Conservation (phyloP, 2,797 vertebrate species). For the Cryptoprocta ferox region DNA sequence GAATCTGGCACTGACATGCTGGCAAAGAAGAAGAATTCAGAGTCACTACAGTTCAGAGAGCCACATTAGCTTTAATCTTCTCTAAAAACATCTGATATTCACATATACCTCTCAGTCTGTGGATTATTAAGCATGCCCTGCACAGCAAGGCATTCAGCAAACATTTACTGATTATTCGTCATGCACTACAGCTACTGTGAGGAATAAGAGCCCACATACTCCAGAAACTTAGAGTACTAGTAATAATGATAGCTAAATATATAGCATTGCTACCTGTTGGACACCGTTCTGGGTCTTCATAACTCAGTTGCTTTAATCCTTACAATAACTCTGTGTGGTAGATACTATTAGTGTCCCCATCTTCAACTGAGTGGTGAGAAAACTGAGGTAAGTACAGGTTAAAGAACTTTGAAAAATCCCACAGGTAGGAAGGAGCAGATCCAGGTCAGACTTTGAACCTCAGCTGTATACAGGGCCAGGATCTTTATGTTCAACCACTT, state of each 20-base stretch:
- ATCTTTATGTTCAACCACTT: background rate
- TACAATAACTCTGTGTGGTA: background rate
- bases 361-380: background rate
- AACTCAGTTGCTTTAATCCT: background rate
- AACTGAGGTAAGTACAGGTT: background rate
- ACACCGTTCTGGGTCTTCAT: background rate
- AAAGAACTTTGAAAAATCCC: constrained; percentile 1
- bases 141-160: background rate
- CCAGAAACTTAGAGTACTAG: background rate
- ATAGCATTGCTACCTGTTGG: background rate
- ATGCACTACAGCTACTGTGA: background rate
- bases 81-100: background rate
- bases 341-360: background rate
- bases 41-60: background rate
- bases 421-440: background rate
- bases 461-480: background rate
- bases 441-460: background rate
- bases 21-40: constrained; percentile 3
- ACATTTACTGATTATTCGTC: background rate
- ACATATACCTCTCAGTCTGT: background rate
- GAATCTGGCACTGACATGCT: background rate
- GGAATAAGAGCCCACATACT: background rate
- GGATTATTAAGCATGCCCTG: background rate
- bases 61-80: background rate
- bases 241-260: background rate